These are phyloP conservation scores for Lacanobia oleracea DNA, from an alignment of 2,888 invertebrate species.

Conservation along the genomic window DNA sequence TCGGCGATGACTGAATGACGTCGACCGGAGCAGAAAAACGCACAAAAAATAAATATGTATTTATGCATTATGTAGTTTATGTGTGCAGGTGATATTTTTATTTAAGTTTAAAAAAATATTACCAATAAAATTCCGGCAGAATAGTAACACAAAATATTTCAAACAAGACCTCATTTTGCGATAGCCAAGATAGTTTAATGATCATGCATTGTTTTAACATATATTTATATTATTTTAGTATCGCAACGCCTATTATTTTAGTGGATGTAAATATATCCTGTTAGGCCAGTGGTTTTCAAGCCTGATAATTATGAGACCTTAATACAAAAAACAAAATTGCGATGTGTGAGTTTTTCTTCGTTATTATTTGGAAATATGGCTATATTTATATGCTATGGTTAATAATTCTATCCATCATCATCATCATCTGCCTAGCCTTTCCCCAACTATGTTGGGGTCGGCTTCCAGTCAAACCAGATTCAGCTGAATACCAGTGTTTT, in stretches of 20 bases:
- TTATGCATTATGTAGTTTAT: too few relatives aligned
- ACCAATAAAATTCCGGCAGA: slow-evolving; percentile 25
- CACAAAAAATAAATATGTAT: too few relatives aligned
- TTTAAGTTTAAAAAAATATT: background rate
- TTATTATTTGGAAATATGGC: background rate
- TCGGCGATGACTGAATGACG: too few relatives aligned
- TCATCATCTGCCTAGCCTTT: too few relatives aligned
- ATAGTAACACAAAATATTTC: slow-evolving; percentile 19
- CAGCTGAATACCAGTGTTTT: too few relatives aligned
- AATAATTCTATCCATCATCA: too few relatives aligned
- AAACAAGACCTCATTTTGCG: slow-evolving; percentile 15
- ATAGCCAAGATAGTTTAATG: background rate
- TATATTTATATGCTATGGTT: too few relatives aligned
- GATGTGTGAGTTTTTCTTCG: background rate
- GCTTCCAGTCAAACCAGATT: too few relatives aligned
- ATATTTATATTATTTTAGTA: slow-evolving; percentile 6
- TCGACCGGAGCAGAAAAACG: too few relatives aligned
- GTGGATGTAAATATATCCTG: background rate
- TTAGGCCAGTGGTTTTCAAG: slow-evolving; percentile 25
- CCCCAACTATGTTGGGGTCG: too few relatives aligned
- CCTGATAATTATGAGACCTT: background rate
- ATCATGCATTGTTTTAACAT: background rate
- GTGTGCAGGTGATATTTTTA: too few relatives aligned
- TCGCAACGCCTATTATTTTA: background rate
- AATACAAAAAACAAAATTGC: background rate